Percentiles rank a stretch among this genome's conserved stretches.
Conservation (phyloP, 2,797 vertebrate species). For the Sparus aurata region DNA sequence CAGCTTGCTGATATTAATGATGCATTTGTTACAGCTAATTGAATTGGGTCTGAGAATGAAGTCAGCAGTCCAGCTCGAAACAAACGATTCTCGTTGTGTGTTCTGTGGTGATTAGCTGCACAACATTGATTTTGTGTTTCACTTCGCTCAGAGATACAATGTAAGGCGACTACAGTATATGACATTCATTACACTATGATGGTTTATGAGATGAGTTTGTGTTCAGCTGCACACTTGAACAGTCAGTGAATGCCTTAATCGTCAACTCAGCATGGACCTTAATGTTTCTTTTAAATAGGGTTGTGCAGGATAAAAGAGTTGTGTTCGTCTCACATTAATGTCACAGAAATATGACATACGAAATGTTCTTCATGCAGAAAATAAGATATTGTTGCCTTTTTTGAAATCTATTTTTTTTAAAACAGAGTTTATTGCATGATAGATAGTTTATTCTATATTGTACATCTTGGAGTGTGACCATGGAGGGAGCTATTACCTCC, state of each 20-base stretch:
- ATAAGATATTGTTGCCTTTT: background rate
- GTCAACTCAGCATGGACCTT: background rate
- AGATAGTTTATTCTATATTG: background rate
- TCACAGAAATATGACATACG: background rate
- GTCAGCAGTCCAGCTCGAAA: slow-evolving; percentile 35
- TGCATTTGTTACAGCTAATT: slow-evolving; percentile 56
- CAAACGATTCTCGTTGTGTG: slow-evolving; percentile 45
- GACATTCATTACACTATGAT: slow-evolving; percentile 4
- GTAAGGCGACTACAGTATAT: background rate
- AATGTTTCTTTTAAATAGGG: background rate
- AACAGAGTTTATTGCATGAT: background rate
- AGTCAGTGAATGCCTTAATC: background rate
- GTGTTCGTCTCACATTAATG: background rate
- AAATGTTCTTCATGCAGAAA: background rate
- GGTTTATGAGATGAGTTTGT: slow-evolving; percentile 2
- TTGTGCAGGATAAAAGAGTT: background rate
- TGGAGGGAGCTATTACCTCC: too few species aligned
- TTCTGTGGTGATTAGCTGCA: slow-evolving; percentile 45
- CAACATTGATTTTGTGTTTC: slow-evolving; percentile 53
- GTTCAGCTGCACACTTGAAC: slow-evolving; percentile 13
- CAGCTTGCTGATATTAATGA: slow-evolving; percentile 46
- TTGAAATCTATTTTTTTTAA: background rate
- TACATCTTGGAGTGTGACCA: background rate
- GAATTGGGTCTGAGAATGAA: slow-evolving; percentile 51
- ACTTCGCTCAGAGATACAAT: slow-evolving; percentile 30